Evolutionary conservation across 2,113 vertebrate species (phyloP).

Genomic region (Atrichornis clamosus): DNA sequence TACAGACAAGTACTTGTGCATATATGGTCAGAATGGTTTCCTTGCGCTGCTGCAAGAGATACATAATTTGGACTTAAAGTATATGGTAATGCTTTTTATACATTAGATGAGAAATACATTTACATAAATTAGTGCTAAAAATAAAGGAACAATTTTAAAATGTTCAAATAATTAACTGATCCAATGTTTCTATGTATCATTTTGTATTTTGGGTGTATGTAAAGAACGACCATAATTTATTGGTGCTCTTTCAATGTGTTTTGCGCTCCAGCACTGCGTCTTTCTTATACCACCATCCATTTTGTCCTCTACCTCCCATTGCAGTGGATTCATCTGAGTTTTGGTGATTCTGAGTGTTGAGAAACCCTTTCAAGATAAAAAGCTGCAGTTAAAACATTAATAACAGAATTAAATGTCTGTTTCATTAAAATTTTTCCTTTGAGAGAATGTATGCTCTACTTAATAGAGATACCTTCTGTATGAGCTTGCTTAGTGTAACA

Average conservation of each 20-base stretch:
- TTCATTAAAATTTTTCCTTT: background rate
- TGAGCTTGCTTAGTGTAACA: background rate
- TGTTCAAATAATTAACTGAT: background rate
- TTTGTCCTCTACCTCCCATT: accelerated
- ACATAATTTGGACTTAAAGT: background rate
- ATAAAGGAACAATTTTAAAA: background rate
- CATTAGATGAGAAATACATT: background rate
- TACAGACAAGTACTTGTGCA: background rate
- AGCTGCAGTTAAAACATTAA: background rate
- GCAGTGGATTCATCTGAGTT: background rate
- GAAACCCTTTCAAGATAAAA: background rate
- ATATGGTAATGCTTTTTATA: background rate
- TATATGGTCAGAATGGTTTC: background rate
- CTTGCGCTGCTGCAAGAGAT: background rate
- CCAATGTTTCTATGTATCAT: background rate
- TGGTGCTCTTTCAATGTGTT: background rate
- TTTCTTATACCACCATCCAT: background rate
- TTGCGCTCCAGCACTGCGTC: background rate
- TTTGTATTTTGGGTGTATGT: background rate
- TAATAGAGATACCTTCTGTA: background rate
- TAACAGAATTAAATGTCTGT: background rate
- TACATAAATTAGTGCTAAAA: background rate
- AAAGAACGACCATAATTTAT: background rate
- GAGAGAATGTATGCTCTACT: background rate
- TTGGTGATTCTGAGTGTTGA: background rate